Conservation (phyloP, 1,140 invertebrate genomes). For the Ylistrum balloti region DNA sequence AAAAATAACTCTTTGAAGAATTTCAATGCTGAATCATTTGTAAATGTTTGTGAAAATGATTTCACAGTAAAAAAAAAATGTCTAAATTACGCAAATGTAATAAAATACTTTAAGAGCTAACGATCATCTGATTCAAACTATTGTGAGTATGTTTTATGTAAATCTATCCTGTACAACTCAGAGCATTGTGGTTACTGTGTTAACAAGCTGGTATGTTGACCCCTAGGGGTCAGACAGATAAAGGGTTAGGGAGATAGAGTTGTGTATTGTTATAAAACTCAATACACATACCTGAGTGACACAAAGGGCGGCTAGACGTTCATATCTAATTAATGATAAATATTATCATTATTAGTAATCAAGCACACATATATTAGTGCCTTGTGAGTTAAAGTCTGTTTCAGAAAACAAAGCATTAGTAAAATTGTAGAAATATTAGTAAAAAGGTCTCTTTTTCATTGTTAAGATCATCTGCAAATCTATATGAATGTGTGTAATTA, state of each 20-base stretch:
- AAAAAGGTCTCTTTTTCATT: background rate
- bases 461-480: background rate
- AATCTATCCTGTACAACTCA: background rate
- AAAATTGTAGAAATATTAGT: background rate
- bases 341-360: slow-evolving; percentile 34
- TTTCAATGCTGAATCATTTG: background rate
- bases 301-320: background rate
- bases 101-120: background rate
- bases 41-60: background rate
- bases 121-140: background rate
- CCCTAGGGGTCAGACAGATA: slow-evolving; percentile 24
- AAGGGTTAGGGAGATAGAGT: background rate
- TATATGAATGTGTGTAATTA: background rate
- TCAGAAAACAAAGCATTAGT: slow-evolving; percentile 15
- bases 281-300: slow-evolving; percentile 23
- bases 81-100: background rate
- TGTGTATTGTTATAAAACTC: background rate
- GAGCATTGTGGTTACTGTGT: background rate
- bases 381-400: slow-evolving; percentile 18
- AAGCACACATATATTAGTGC: background rate
- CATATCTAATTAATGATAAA: slow-evolving; percentile 40
- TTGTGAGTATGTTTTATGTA: background rate
- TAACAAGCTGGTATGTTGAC: background rate
- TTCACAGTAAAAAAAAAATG: background rate
- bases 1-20: no score